Conservation (phyloP, 2,888 invertebrate genomes). For the Plemyria rubiginata region DNA sequence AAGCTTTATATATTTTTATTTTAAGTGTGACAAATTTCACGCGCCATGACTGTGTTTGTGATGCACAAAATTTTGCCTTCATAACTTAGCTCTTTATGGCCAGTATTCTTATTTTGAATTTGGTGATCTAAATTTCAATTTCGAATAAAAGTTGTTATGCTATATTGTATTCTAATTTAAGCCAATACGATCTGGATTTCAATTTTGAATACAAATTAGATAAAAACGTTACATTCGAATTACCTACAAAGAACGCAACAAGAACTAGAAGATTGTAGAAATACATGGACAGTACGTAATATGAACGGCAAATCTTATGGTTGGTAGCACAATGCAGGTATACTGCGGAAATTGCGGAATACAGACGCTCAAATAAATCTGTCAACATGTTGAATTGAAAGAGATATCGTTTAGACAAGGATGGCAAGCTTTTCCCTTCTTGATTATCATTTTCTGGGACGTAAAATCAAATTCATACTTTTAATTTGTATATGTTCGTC, state of each 20-base stretch:
- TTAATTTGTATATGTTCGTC: neutral
- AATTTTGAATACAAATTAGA: neutral
- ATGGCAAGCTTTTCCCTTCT: neutral
- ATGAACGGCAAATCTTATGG: conserved; percentile 2
- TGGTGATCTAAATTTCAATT: neutral
- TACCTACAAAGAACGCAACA: neutral
- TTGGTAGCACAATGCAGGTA: conserved; percentile 20
- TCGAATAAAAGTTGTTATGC: neutral
- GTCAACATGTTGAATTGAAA: neutral
- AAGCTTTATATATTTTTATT: too few relatives aligned
- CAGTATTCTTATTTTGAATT: too few relatives aligned
- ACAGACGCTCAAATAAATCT: neutral
- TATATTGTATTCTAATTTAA: too few relatives aligned
- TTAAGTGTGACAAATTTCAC: too few relatives aligned
- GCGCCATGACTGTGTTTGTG: too few relatives aligned
- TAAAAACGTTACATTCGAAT: neutral
- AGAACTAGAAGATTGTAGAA: neutral
- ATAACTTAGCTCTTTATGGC: too few relatives aligned
- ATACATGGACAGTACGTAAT: conserved; percentile 3
- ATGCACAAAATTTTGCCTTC: too few relatives aligned
- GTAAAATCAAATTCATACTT: neutral
- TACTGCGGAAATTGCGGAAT: conserved; percentile 12
- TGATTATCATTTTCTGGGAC: neutral
- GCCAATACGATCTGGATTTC: too few relatives aligned
- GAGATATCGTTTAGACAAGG: conserved; percentile 5